Evolutionary conservation across 1,140 invertebrate species (phyloP), one percentile per base, ranked within the genome.

Genomic region (Colletes gigas): DNA sequence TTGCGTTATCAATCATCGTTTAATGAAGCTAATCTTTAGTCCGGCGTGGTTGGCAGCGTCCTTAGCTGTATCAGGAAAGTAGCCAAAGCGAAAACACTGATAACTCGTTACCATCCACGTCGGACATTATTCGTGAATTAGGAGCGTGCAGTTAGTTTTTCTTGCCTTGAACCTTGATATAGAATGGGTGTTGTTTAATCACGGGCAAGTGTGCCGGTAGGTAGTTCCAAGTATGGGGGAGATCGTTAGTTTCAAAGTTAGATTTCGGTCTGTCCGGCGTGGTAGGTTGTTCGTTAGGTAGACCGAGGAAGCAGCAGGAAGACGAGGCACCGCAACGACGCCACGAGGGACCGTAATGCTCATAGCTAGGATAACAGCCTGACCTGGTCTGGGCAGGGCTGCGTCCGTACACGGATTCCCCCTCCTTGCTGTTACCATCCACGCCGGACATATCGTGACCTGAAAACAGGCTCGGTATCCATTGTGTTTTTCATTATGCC

Each of bases 381-480:
- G 96, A 94, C 17, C 96, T 96, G 17, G 96, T 96, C 88, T 96
- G 95, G 10, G 96, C 95, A 71, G 95, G 96, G 83, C 96, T 95
- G 74, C 95, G 93, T 77, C 93, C 94, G 83, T 95, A 95, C 55
- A 95, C 94, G 62, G 95, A 95, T 87, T 98, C 97, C 70, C 97
- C 97, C 88, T 97, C 96, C 75, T 97, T 95, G 91, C 97, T 98
- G 94, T 96, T 97, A 79, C 96, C 97, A 91, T 98, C 97, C 85
- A 95, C 96, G 92, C 97, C 96, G 88, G 97, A 97, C 95, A 97
- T 95, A 94, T 98, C 97, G 95, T 98, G 97, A 95, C 97, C 97
- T 97, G 85, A 57, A 88, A 83, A 84, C 41, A 84, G 62, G 59
- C 82, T 68, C 59, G 67, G 50, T 59, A 63, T 79, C 63, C 82